A percentile compares a stretch with the other conserved stretches of the same genome.
Conservation (phyloP, 1,140 invertebrate genomes). For the Nasonia vitripennis region DNA sequence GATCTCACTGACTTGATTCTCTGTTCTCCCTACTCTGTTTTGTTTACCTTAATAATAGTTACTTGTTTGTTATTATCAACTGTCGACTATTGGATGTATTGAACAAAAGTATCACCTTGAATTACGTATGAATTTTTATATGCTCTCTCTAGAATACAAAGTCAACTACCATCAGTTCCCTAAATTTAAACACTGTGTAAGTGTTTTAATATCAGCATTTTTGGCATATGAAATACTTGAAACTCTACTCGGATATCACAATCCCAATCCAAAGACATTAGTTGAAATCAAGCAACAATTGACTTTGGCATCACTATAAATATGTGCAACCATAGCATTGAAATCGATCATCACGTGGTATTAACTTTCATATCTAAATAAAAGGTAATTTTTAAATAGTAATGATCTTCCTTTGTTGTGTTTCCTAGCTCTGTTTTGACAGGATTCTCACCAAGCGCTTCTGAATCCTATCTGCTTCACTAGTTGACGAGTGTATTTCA, state of each 20-base stretch:
- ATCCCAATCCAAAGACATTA: too few relatives aligned
- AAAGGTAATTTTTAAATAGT: too few relatives aligned
- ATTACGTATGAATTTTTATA: too few relatives aligned
- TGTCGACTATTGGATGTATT: neutral
- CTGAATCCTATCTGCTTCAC: neutral
- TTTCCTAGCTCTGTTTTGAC: neutral
- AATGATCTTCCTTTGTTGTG: too few relatives aligned
- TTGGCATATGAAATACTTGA: neutral
- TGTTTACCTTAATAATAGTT: neutral
- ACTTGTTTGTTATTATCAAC: neutral
- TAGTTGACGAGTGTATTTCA: neutral
- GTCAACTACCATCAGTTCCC: too few relatives aligned
- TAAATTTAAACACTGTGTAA: neutral
- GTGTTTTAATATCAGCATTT: neutral
- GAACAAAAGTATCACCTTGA: neutral
- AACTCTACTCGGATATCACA: too few relatives aligned
- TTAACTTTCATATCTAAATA: too few relatives aligned
- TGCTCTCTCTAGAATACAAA: too few relatives aligned
- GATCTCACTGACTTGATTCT: slow-evolving; percentile 7
- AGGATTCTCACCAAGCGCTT: neutral
- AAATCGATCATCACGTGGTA: too few relatives aligned
- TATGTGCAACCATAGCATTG: too few relatives aligned
- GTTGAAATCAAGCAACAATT: too few relatives aligned
- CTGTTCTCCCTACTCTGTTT: neutral
- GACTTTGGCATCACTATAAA: too few relatives aligned